Percentiles rank a stretch among this genome's conserved stretches.
Evolutionary conservation across 2,797 vertebrate genomes (phyloP).

Genomic region (Orientallactaga sibirica): DNA sequence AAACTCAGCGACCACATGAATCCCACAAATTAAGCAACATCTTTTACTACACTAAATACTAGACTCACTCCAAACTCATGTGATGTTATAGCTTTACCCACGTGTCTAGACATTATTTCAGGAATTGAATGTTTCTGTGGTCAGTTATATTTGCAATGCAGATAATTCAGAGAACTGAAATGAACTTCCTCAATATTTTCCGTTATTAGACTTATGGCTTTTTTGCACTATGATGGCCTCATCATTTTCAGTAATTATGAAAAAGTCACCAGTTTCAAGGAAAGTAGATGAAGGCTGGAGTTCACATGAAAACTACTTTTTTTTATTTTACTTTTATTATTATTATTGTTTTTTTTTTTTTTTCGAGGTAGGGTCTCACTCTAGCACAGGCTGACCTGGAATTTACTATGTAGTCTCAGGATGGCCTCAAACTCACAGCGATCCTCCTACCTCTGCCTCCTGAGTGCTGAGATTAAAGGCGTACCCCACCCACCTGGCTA

Average conservation of each 20-base stretch:
- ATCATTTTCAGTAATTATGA: too few relatives aligned
- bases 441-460: too few relatives aligned
- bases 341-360: too few relatives aligned
- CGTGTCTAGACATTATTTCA: not conserved
- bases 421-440: too few relatives aligned
- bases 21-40: constrained; percentile 27
- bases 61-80: not conserved
- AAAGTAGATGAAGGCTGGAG: constrained; percentile 10
- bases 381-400: too few relatives aligned
- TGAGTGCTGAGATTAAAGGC: too few relatives aligned
- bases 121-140: not conserved
- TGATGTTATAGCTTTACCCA: constrained; percentile 46
- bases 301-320: constrained; percentile 32
- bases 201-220: constrained; percentile 52
- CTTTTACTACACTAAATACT: not conserved
- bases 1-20: constrained; percentile 31
- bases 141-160: constrained; percentile 44
- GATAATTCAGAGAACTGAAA: constrained; percentile 45
- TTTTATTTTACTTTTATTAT: too few relatives aligned
- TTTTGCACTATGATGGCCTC: not conserved
- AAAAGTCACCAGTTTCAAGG: not conserved
- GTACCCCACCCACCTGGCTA: too few relatives aligned
- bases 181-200: constrained; percentile 45
- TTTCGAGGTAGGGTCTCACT: too few relatives aligned
- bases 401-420: too few relatives aligned